Evolutionary conservation across 2,113 vertebrate species (phyloP).

Genomic region (Bos javanicus): DNA sequence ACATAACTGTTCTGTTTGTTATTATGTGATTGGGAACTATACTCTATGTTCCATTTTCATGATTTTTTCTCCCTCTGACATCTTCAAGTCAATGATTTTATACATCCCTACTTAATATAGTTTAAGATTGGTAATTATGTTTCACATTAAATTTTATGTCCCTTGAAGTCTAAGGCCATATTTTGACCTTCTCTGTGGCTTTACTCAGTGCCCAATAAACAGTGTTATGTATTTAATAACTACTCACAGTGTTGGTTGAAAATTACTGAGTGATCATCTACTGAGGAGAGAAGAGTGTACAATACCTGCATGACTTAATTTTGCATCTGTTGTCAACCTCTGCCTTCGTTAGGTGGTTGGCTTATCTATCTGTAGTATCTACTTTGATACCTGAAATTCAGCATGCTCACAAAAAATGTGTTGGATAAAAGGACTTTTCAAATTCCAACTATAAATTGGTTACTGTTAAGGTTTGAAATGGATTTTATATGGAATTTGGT

Average conservation of each 20-base stretch:
- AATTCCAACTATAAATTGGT: background rate
- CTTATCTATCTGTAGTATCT: background rate
- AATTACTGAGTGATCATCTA: background rate
- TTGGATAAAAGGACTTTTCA: background rate
- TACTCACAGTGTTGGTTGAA: background rate
- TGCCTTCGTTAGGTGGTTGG: background rate
- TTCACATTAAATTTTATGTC: slow-evolving; percentile 16
- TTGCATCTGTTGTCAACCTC: background rate
- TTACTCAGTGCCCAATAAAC: background rate
- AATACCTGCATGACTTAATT: background rate
- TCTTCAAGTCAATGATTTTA: background rate
- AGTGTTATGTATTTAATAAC: background rate
- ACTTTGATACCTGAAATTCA: background rate
- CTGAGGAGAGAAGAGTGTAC: background rate
- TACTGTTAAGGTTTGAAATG: background rate
- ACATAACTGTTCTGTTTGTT: background rate
- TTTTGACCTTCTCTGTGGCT: slow-evolving; percentile 5
- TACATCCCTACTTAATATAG: background rate
- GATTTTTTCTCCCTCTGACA: background rate
- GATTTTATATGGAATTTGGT: background rate
- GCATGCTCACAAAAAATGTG: background rate
- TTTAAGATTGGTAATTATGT: background rate
- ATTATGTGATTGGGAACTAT: background rate
- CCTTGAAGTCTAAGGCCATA: background rate
- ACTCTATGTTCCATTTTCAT: background rate